Base-by-base conservation (phyloP, 1,140 invertebrate species). In the Schmidtea mediterranea region DNA sequence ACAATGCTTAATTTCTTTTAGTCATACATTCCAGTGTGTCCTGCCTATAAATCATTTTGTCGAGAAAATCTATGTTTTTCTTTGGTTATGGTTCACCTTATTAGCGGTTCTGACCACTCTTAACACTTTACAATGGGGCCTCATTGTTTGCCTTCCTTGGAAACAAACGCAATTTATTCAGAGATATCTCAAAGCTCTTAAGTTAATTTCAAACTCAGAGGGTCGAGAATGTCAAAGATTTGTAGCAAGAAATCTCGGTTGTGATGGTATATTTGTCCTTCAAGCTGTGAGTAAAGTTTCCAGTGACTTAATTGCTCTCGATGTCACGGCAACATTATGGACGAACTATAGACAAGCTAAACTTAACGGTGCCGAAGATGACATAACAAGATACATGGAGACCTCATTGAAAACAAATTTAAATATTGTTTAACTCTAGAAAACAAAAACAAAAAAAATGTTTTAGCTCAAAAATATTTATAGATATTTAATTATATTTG, bases 61-160 rank as follows among this genome's bases (percentile, higher is more conserved):
- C 49, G 58, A 60, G 49, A 60, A 60, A 50, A 55, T 61, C 32
- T 60, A 62, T 51, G 52, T 61, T 8, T 59, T 60, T 39, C 54
- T 60, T 49, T 60, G 55, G 52, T 61, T 61, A 51, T 60, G 59
- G 57, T 48, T 61, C 24, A 37, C 23, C 9, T 23, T 48, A n/a
- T 23, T 48, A 40, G 46, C 46, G 2, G 24, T 12, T 18, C 23
- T 48, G 12, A 48, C 46, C 23, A 21, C 19, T 12, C 46, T 48
- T 5, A 48, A 48, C 23, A 48, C 46, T 18, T 48, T 48, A 18
- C 38, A 48, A 38, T 48, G 46, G 46, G 15, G 43, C 5, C 23
- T 48, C 23, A 21, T 19, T 18, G 15, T 40, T n/a, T 48, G 36
- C 36, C 16, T 48, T 48, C 46, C 46, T 5, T 15, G 15, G 10